Evolutionary conservation across 2,113 vertebrate species (phyloP).

Genomic region (Toxotes chatareus): DNA sequence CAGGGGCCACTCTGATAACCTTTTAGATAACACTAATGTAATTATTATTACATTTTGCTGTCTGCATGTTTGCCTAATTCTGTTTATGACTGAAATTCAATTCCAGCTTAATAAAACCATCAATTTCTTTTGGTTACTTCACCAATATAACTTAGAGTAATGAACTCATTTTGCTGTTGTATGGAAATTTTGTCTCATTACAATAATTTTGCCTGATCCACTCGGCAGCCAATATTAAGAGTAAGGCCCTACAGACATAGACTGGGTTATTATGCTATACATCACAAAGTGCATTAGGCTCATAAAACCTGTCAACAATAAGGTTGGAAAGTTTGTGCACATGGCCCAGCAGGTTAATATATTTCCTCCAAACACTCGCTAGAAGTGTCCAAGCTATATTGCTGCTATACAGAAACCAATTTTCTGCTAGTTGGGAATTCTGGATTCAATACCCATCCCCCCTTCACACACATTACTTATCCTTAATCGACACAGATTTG

Average conservation of each 20-base stretch:
- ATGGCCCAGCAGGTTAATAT: conserved; percentile 81
- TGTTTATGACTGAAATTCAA: conserved; percentile 85
- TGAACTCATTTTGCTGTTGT: conserved; percentile 89
- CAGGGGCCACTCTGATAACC: conserved; percentile 68
- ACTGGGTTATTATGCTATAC: conserved; percentile 88
- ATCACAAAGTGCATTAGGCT: conserved; percentile 88
- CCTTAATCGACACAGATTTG: conserved; percentile 59
- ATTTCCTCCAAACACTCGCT: conserved; percentile 77
- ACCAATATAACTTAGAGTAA: conserved; percentile 87
- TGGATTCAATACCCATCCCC: conserved; percentile 49
- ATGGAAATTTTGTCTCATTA: conserved; percentile 89
- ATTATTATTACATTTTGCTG: conserved; percentile 85
- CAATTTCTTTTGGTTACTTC: conserved; percentile 84
- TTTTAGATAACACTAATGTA: conserved; percentile 80
- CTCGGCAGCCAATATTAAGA: conserved; percentile 86
- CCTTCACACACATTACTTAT: conserved; percentile 50
- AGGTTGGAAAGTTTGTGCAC: conserved; percentile 83
- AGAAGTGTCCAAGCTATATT: conserved; percentile 75
- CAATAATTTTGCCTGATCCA: conserved; percentile 89
- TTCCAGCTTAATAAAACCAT: conserved; percentile 85
- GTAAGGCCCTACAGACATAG: conserved; percentile 86
- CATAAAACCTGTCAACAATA: conserved; percentile 87
- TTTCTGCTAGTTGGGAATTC: conserved; percentile 70
- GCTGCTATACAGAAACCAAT: conserved; percentile 66
- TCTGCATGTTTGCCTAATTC: conserved; percentile 81